Conservation (phyloP, 2,797 vertebrate species). For the Lithobates sylvaticus region DNA sequence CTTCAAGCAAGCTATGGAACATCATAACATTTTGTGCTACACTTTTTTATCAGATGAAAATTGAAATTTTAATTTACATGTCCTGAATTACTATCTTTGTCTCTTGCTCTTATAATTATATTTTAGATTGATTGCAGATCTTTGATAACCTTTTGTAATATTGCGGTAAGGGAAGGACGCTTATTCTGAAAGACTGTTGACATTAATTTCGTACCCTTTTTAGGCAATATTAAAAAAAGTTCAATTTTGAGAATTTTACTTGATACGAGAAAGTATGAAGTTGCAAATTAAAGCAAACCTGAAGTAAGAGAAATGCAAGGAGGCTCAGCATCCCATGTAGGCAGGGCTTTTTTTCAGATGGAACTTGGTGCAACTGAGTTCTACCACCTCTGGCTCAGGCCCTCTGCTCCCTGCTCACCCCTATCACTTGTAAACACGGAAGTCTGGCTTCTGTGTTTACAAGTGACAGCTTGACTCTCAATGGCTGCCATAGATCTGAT, state of each 20-base stretch:
- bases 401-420: too few species aligned
- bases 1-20: conserved; percentile 15
- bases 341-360: too few species aligned
- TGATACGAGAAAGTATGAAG: neutral
- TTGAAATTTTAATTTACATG: conserved; percentile 20
- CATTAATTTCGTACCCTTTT: conserved; percentile 14
- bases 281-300: too few species aligned
- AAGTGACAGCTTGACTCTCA: too few species aligned
- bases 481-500: too few species aligned
- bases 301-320: too few species aligned
- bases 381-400: too few species aligned
- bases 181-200: conserved; percentile 9
- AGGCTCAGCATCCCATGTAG: too few species aligned
- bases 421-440: too few species aligned
- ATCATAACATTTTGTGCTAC: conserved; percentile 26
- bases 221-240: conserved; percentile 1
- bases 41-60: conserved; percentile 35
- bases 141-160: conserved; percentile 45
- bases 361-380: too few species aligned
- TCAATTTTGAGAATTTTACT: neutral
- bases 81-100: conserved; percentile 3
- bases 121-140: conserved; percentile 33
- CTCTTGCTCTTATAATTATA: conserved; percentile 41
- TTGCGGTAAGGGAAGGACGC: conserved; percentile 5
- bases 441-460: too few species aligned